A percentile compares a stretch with the other conserved stretches of the same genome.
Conservation (phyloP, 1,140 invertebrate genomes). For the Aporrectodea caliginosa region DNA sequence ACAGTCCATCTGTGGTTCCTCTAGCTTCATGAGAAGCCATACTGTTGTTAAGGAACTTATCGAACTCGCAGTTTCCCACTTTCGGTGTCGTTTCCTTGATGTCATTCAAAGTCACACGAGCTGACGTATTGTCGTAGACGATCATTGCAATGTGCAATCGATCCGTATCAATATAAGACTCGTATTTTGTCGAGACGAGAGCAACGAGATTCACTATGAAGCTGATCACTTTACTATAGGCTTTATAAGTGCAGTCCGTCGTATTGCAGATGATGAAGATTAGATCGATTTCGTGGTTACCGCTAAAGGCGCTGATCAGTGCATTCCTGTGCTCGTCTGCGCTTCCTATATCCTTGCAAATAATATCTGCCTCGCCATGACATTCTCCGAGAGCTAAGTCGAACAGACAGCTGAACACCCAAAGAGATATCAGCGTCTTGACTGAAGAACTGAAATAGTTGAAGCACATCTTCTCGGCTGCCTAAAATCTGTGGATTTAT, state of each 20-base stretch:
- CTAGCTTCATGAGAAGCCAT: background rate
- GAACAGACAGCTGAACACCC: too few relatives aligned
- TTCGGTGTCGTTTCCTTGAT: background rate
- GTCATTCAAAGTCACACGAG: background rate
- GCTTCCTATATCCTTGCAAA: too few relatives aligned
- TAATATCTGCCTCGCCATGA: too few relatives aligned
- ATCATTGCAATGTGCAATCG: background rate
- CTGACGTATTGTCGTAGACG: background rate
- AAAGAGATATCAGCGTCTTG: too few relatives aligned
- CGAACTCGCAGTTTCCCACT: background rate
- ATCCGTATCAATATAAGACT: background rate
- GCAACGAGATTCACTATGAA: background rate
- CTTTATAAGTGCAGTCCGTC: background rate
- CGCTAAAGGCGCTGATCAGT: background rate
- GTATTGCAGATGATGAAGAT: background rate
- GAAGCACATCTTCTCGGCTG: too few relatives aligned
- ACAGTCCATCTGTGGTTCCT: background rate
- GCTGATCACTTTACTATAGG: background rate
- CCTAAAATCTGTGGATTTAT: too few relatives aligned
- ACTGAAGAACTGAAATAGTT: too few relatives aligned
- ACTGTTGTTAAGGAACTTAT: too few relatives aligned
- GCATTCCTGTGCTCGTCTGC: too few relatives aligned
- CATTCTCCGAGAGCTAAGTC: too few relatives aligned
- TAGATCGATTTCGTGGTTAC: background rate
- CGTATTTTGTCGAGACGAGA: background rate